These are phyloP conservation scores for Heliconius nattereri DNA, from an alignment of 1,140 invertebrate genomes.

Conservation along the genomic window DNA sequence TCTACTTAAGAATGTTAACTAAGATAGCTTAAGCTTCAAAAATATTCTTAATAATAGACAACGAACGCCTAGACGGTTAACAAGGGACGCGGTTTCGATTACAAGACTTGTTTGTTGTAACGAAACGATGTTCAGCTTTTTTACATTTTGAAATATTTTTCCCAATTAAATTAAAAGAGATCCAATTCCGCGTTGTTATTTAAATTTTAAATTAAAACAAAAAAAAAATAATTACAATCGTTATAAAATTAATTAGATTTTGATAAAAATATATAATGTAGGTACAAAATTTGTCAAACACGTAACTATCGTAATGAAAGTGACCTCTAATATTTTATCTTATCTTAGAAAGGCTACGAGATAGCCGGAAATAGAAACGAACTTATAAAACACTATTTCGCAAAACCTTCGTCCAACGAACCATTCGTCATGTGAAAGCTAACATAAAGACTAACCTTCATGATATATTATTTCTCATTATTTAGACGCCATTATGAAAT, in stretches of 20 bases:
- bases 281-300: background rate
- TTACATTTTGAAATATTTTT: too few relatives aligned
- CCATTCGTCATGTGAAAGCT: conserved; percentile 1
- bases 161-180: too few relatives aligned
- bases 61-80: too few relatives aligned
- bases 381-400: background rate
- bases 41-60: background rate
- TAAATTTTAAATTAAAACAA: too few relatives aligned
- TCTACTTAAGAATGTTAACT: conserved; percentile 6
- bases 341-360: background rate
- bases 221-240: too few relatives aligned
- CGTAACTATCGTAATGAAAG: background rate
- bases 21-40: background rate
- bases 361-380: background rate
- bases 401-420: background rate
- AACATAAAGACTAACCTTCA: background rate
- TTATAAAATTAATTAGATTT: too few relatives aligned
- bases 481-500: background rate
- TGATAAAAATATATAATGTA: too few relatives aligned
- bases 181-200: too few relatives aligned
- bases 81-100: too few relatives aligned
- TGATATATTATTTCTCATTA: conserved; percentile 16
- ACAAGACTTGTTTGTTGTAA: too few relatives aligned
- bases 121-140: too few relatives aligned
- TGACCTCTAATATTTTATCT: background rate